These are phyloP conservation scores for Helleia helle DNA, from an alignment of 2,888 invertebrate species.

Conservation along the genomic window DNA sequence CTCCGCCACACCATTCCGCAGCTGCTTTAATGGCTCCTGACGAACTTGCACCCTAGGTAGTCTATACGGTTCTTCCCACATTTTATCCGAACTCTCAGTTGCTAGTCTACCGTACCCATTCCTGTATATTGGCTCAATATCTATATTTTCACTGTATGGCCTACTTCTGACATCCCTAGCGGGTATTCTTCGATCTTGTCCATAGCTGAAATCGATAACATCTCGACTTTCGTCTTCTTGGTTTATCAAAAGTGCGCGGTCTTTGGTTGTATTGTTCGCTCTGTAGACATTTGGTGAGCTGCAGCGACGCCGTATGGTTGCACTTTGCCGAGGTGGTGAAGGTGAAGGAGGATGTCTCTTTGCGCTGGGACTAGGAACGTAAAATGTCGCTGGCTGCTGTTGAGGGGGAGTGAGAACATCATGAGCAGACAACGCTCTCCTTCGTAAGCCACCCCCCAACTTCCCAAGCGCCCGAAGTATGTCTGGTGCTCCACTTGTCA, in stretches of 20 bases:
- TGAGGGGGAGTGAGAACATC: conserved; percentile 76
- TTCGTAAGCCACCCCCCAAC: conserved; percentile 79
- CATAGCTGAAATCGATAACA: conserved; percentile 49
- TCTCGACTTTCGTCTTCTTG: conserved; percentile 58
- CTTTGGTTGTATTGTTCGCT: conserved; percentile 40
- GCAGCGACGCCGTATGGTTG: conserved; percentile 51
- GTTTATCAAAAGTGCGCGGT: conserved; percentile 45
- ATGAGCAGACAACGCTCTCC: conserved; percentile 80
- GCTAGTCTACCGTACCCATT: conserved; percentile 53
- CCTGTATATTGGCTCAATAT: conserved; percentile 49
- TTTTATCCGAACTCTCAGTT: conserved; percentile 38
- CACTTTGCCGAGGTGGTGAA: conserved; percentile 49
- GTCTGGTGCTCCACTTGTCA: conserved; percentile 77
- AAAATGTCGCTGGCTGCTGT: conserved; percentile 77
- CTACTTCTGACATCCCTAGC: conserved; percentile 44
- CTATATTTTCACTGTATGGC: conserved; percentile 65
- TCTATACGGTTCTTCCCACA: conserved; percentile 65
- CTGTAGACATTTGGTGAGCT: conserved; percentile 65
- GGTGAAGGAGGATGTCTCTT: conserved; percentile 58
- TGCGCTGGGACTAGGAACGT: conserved; percentile 78
- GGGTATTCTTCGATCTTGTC: conserved; percentile 47
- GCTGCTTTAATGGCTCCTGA: conserved; percentile 55
- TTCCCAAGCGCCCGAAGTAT: conserved; percentile 79
- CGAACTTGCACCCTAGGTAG: conserved; percentile 53
- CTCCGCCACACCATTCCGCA: conserved; percentile 56